Evolutionary conservation across 2,797 vertebrate genomes (phyloP).

Genomic region (Syngnathus acus): DNA sequence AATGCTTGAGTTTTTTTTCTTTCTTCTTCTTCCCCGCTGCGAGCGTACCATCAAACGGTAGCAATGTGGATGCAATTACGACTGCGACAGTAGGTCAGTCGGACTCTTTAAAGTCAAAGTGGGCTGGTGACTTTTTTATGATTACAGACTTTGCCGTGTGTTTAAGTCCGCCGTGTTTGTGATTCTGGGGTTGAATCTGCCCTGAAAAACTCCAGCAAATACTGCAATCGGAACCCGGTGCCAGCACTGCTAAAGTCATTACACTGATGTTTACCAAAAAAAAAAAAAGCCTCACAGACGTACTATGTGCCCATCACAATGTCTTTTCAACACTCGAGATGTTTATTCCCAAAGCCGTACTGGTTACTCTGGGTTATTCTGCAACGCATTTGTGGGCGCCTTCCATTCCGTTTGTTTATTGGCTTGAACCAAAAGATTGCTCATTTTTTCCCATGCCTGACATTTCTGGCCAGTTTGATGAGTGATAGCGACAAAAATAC

Average conservation of each 20-base stretch:
- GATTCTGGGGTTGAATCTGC: slow-evolving; percentile 58
- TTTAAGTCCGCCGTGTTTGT: slow-evolving; percentile 62
- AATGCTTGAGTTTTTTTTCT: slow-evolving; percentile 1
- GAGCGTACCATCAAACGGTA: slow-evolving; percentile 54
- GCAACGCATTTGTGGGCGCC: slow-evolving; percentile 9
- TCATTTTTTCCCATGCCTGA: background rate
- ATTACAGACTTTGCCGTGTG: slow-evolving; percentile 65
- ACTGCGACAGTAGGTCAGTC: slow-evolving; percentile 49
- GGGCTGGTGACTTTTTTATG: slow-evolving; percentile 54
- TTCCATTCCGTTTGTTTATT: slow-evolving; percentile 10
- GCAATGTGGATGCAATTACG: slow-evolving; percentile 66
- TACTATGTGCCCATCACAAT: slow-evolving; percentile 28
- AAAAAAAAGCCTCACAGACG: slow-evolving; percentile 18
- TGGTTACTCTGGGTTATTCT: slow-evolving; percentile 26
- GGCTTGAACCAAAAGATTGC: slow-evolving; percentile 9
- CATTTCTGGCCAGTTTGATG: slow-evolving; percentile 7
- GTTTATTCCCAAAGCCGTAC: slow-evolving; percentile 28
- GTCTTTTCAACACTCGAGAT: slow-evolving; percentile 43
- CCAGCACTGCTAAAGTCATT: slow-evolving; percentile 47
- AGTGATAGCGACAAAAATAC: slow-evolving; percentile 11
- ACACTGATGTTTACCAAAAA: slow-evolving; percentile 50
- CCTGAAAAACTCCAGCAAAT: slow-evolving; percentile 46
- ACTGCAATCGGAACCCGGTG: slow-evolving; percentile 46
- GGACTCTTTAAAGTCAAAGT: slow-evolving; percentile 65
- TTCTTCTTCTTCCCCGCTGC: slow-evolving; percentile 34